Evolutionary conservation across 2,797 vertebrate genomes (phyloP).

Genomic region (Clarias fuscus): DNA sequence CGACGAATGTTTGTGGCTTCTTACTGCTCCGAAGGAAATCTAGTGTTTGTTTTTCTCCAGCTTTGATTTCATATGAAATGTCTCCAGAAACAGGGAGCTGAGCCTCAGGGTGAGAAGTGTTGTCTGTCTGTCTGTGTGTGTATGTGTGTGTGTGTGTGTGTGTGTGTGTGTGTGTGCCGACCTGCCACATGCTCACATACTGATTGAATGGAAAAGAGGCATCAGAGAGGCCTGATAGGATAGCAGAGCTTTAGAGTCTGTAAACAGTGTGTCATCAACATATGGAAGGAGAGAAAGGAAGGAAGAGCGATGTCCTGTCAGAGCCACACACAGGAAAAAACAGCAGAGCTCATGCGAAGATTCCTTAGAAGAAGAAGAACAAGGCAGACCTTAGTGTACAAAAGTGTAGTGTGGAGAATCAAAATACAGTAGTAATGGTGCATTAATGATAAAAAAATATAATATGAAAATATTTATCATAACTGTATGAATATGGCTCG

Average conservation of each 20-base stretch:
- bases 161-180: constrained; percentile 46
- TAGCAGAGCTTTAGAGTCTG: constrained; percentile 67
- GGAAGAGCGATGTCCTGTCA: constrained; percentile 66
- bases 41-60: constrained; percentile 31
- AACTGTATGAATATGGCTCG: neutral
- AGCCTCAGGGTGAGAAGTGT: constrained; percentile 24
- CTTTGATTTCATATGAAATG: constrained; percentile 33
- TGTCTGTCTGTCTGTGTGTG: neutral
- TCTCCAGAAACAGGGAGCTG: constrained; percentile 5
- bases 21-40: constrained; percentile 7
- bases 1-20: constrained; percentile 27
- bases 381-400: too few relatives aligned
- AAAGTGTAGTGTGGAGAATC: too few relatives aligned
- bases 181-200: constrained; percentile 61
- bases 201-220: constrained; percentile 72
- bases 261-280: constrained; percentile 78
- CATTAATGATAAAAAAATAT: neutral
- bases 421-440: neutral
- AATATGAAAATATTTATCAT: neutral
- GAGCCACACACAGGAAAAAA: constrained; percentile 66
- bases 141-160: constrained; percentile 13
- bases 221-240: constrained; percentile 67
- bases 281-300: constrained; percentile 59
- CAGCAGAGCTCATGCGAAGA: constrained; percentile 59
- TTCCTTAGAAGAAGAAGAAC: too few relatives aligned